A percentile compares a stretch with the other conserved stretches of the same genome.
phyloP scores from a whole-genome alignment of 2,797 vertebrate genomes.

The Anolis apletophallus region DNA sequence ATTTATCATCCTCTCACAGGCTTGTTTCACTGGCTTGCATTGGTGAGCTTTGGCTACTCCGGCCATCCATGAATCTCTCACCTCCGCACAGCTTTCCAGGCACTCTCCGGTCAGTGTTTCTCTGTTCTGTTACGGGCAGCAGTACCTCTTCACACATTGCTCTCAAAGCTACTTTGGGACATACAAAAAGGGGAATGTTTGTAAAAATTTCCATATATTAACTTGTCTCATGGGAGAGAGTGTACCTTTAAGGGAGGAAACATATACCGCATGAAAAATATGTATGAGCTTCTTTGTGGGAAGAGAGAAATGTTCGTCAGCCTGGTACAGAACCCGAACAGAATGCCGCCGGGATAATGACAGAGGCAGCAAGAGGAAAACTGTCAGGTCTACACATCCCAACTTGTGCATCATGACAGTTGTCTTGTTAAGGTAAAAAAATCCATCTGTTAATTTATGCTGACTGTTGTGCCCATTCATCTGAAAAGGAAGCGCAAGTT shows the following conservation, averaged over 20 bases:
- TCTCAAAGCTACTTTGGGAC: slow-evolving; percentile 9
- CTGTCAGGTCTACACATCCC: background rate
- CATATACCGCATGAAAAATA: background rate
- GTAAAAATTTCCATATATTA: slow-evolving; percentile 21
- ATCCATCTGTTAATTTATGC: background rate
- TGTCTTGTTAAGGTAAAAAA: background rate
- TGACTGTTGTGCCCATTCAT: background rate
- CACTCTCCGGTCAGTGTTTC: too few relatives aligned
- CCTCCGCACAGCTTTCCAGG: too few relatives aligned
- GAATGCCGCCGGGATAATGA: background rate
- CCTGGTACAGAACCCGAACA: background rate
- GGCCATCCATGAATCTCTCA: too few relatives aligned
- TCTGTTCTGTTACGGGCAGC: too few relatives aligned
- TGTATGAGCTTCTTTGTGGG: background rate
- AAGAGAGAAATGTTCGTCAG: background rate
- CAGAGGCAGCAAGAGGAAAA: background rate
- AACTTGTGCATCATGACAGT: slow-evolving; percentile 19
- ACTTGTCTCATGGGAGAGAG: too few relatives aligned
- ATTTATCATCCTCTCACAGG: too few relatives aligned
- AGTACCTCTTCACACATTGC: background rate
- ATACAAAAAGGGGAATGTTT: background rate
- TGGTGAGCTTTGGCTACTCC: too few relatives aligned
- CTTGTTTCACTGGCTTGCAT: too few relatives aligned
- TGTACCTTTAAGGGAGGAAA: too few relatives aligned
- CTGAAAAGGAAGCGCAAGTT: slow-evolving; percentile 15